phyloP scores from a whole-genome alignment of 2,888 invertebrate genomes.

The Tinea semifulvella region DNA sequence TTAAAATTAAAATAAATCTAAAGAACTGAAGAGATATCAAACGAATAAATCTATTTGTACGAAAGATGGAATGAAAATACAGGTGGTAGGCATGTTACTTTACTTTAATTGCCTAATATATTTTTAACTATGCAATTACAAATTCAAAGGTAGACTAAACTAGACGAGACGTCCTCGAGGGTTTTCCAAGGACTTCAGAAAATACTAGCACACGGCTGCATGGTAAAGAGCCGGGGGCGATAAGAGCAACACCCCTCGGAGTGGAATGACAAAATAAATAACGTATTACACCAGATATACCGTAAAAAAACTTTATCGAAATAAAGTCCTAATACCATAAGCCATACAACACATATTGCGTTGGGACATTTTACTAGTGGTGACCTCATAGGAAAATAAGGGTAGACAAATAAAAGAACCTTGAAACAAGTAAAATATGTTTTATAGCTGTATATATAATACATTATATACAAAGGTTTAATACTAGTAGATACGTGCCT shows the following conservation, averaged over 20 bases:
- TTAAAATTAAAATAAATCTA: no score
- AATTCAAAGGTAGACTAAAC: no score
- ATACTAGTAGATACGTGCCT: no score
- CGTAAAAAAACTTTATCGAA: background rate
- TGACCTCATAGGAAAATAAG: slow-evolving; percentile 7
- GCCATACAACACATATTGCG: background rate
- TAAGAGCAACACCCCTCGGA: slow-evolving; percentile 13
- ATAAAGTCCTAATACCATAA: background rate
- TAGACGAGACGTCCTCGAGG: no score
- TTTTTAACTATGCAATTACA: no score
- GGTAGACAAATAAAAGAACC: slow-evolving; percentile 14
- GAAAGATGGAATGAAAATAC: no score
- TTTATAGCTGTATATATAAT: no score
- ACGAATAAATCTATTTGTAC: no score
- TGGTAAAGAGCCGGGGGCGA: slow-evolving; percentile 6
- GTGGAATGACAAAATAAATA: slow-evolving; percentile 15
- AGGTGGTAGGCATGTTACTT: no score
- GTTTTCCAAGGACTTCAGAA: background rate
- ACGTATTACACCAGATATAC: slow-evolving; percentile 9
- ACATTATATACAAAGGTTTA: no score
- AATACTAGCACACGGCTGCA: background rate
- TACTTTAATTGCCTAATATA: no score
- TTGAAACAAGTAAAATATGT: slow-evolving; percentile 14
- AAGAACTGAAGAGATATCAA: no score
- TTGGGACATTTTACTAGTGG: background rate